Evolutionary conservation across 1,140 invertebrate genomes (phyloP), one percentile per base, ranked within the genome.

Genomic region (Nilaparvata lugens): DNA sequence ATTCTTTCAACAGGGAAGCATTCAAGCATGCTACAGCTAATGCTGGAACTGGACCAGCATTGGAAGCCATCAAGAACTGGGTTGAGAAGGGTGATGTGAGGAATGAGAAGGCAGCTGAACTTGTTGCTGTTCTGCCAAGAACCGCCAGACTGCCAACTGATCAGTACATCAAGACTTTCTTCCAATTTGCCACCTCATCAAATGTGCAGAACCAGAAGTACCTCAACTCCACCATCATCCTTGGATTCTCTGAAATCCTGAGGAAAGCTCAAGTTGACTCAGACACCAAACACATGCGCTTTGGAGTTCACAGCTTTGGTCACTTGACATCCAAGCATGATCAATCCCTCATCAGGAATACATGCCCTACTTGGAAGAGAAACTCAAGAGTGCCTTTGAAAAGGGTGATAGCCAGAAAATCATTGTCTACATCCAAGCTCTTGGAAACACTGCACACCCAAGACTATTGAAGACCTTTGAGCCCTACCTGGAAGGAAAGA

Each of bases 401-500:
- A 40, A 76, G 4, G 66, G 67, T 3, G 75, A 86, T 57, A 77
- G 72, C 61, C 66, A 69, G 21, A 79, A 79, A 70, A 78, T 81
- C 24, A 80, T 82, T 60, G 72, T 80, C 0, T 81, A 78, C 70
- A 81, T 82, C 42, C 69, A 76, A 24, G 84, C 85, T 52, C 73
- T 88, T 54, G 84, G 84, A 42, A 80, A 79, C 60, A 71, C 82
- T 2, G 82, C 70, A 35, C 81, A 86, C 69, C 78, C 77, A 3
- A 72, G 72, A 56, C 80, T 86, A 52, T 64, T 87, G 1, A 62
- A 73, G 1, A 74, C 80, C 4, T 83, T 84, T 63, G 75, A 84
- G 66, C 82, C 83, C 4, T 88, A 85, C 65, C 71, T 88, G 9
- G 83, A 87, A 73, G 82, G 83, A 14, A 78, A 64, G 71, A 76